phyloP scores from a whole-genome alignment of 2,113 vertebrate genomes.

The Paralichthys olivaceus region DNA sequence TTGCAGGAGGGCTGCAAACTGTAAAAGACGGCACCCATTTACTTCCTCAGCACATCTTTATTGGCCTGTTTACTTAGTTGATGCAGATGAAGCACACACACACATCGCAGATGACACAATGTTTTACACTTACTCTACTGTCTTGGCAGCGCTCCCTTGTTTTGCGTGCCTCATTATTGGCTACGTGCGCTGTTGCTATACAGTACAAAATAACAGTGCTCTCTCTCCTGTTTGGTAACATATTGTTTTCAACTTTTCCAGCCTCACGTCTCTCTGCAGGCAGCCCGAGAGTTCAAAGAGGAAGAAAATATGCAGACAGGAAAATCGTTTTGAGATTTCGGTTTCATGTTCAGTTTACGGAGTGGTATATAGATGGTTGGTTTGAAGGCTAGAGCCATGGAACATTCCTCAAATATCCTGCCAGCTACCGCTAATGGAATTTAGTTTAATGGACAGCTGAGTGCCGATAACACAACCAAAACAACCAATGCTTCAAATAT shows the following conservation, averaged over 20 bases:
- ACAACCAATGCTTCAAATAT: conserved; percentile 45
- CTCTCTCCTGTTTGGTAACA: conserved; percentile 15
- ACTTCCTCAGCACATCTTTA: conserved; percentile 27
- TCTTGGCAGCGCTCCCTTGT: conserved; percentile 15
- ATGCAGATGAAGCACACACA: conserved; percentile 11
- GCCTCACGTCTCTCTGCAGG: conserved; percentile 43
- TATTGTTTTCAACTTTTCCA: conserved; percentile 51
- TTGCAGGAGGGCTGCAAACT: conserved; percentile 53
- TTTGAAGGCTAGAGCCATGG: conserved; percentile 80
- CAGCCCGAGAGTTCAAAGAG: conserved; percentile 76
- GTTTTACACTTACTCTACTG: conserved; percentile 13
- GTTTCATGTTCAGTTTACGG: conserved; percentile 78
- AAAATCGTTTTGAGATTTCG: conserved; percentile 78
- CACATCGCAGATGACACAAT: conserved; percentile 31
- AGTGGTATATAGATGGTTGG: conserved; percentile 75
- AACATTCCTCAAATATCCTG: conserved; percentile 82
- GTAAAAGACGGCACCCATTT: conserved; percentile 37
- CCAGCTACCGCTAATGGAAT: conserved; percentile 82
- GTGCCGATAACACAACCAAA: conserved; percentile 60
- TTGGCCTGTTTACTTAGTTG: conserved; percentile 27
- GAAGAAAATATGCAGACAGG: conserved; percentile 74
- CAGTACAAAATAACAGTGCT: conserved; percentile 18
- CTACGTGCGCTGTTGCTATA: not conserved
- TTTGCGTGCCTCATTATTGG: conserved; percentile 1
- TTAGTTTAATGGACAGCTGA: conserved; percentile 70